These are phyloP conservation scores for Coracopsis vasa DNA, from an alignment of 2,113 vertebrate genomes.

Conservation along the genomic window DNA sequence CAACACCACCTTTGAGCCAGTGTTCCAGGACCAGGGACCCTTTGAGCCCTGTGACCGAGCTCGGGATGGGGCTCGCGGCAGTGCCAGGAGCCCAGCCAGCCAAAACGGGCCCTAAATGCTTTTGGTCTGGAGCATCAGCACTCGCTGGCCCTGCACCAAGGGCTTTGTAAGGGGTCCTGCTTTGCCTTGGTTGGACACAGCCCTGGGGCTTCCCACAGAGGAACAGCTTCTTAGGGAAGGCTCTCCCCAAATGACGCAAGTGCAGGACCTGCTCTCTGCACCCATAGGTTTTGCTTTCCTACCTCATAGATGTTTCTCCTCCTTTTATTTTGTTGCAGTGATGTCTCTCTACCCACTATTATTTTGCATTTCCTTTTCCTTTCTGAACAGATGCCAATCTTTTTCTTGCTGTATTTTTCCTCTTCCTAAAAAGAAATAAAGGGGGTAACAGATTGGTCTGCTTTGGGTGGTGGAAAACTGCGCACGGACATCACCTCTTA, in stretches of 20 bases:
- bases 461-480: not conserved
- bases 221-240: not conserved
- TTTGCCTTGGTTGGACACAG: not conserved
- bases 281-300: not conserved
- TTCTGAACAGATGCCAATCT: not conserved
- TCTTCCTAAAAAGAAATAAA: not conserved
- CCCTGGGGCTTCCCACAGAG: not conserved
- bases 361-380: not conserved
- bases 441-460: not conserved
- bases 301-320: not conserved
- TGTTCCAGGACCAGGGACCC: not conserved
- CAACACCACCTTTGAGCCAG: rapidly evolving
- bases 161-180: not conserved
- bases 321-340: not conserved
- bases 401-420: not conserved
- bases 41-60: not conserved
- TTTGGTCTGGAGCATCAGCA: not conserved
- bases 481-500: rapidly evolving
- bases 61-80: rapidly evolving
- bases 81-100: not conserved
- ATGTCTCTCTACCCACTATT: not conserved
- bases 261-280: not conserved
- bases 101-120: rapidly evolving
- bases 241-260: not conserved
- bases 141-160: rapidly evolving